These are phyloP conservation scores for Astur gentilis DNA, from an alignment of 2,113 vertebrate genomes.

Conservation along the genomic window DNA sequence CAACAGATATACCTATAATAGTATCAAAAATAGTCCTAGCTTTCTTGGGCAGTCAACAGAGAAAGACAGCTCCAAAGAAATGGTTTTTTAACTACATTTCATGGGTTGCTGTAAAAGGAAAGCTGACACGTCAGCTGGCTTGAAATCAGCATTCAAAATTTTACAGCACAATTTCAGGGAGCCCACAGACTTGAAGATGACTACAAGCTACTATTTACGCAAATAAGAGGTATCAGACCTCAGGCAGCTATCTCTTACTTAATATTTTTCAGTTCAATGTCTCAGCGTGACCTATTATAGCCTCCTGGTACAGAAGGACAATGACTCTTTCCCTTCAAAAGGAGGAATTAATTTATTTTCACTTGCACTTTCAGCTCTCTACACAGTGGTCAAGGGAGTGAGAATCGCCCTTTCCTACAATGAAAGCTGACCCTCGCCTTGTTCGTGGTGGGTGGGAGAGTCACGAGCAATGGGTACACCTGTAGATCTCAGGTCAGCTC, in stretches of 20 bases:
- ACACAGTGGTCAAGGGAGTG: accelerated
- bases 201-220: background rate
- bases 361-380: background rate
- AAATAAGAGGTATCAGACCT: background rate
- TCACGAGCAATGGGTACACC: background rate
- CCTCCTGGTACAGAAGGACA: background rate
- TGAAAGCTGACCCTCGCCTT: background rate
- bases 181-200: background rate
- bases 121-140: background rate
- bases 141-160: background rate
- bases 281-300: background rate
- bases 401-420: background rate
- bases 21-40: background rate
- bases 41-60: background rate
- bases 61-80: background rate
- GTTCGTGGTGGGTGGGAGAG: background rate
- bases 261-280: background rate
- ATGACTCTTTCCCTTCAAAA: background rate
- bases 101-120: background rate
- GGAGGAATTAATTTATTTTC: background rate
- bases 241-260: background rate
- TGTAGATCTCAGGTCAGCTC: background rate
- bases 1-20: background rate
- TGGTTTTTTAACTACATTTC: background rate
- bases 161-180: background rate